Evolutionary conservation across 2,888 invertebrate species (phyloP), one percentile per base, ranked within the genome.

Genomic region (Orchestes rusci): DNA sequence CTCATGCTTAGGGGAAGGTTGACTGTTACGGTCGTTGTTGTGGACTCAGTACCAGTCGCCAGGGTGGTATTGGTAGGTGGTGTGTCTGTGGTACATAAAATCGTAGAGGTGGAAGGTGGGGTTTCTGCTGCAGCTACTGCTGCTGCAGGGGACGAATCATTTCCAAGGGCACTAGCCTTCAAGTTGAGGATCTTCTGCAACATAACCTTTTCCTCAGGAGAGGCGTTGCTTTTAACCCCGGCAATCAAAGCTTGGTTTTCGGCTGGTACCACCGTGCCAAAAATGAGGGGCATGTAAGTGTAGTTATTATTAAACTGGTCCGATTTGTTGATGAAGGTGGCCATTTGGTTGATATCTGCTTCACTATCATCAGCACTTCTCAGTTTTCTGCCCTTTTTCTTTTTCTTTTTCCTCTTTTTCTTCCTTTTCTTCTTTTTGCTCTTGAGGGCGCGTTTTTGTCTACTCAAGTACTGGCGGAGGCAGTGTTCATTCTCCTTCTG

Each of bases 271-370:
- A 54, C 45, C 12, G 55, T 51, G 1, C 51, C 54, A 39, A 56
- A 58, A 19, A 56, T n/a, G 17, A 58, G 37, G 2, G 57, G 57
- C 8, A 56, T 50, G 29, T 51, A 55, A 8, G 54, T 56, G 19
- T 46, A 55, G 3, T 42, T 45, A 16, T 53, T 51, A 23, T 50
- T 39, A 37, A 56, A 55, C 5, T 49, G 48, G 42, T 51, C 52
- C 38, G 55, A 55, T 39, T 47, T 53, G 27, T 45, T 41, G 12
- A 56, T 51, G 34, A 51, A 55, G 33, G 47, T 50, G 5, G 52
- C 37, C 16, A 58, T 56, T 18, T 45, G 46, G 15, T 34, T 44
- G 10, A 48, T 10, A 10, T 41, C 23, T 4, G 5, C 32, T 28
- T 51, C 42, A 32, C 49, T 47, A 12, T 42, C 43, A 3, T 34